phyloP scores from a whole-genome alignment of 2,113 vertebrate species.

The Aegotheles bennettii region DNA sequence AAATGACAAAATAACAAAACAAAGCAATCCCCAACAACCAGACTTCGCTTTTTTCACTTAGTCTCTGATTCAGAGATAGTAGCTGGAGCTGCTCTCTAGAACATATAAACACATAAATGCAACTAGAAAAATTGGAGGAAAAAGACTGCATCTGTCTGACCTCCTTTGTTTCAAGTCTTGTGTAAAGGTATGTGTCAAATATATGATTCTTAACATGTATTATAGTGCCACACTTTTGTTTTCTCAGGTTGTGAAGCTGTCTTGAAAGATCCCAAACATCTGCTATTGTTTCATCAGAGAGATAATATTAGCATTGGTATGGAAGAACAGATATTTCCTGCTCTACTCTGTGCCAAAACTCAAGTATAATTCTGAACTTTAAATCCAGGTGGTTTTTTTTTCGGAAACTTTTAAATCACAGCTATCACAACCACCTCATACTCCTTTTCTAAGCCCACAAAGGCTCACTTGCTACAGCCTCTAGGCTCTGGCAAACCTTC shows the following conservation, averaged over 20 bases:
- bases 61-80: not conserved
- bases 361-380: not conserved
- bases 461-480: not conserved
- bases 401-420: not conserved
- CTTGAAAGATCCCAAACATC: not conserved
- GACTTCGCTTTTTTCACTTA: not conserved
- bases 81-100: not conserved
- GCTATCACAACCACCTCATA: not conserved
- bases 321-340: not conserved
- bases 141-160: not conserved
- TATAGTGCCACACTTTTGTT: not conserved
- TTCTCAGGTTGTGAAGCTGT: not conserved
- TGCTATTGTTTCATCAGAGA: not conserved
- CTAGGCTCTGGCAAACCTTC: not conserved
- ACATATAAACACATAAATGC: not conserved
- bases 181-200: not conserved
- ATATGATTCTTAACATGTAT: not conserved
- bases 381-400: not conserved
- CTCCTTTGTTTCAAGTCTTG: not conserved
- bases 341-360: not conserved
- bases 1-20: accelerated
- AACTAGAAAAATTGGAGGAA: accelerated
- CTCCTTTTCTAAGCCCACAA: not conserved
- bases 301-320: not conserved
- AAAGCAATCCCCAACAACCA: not conserved